Conservation (phyloP, 1,140 invertebrate genomes). For the Sinella curviseta region DNA sequence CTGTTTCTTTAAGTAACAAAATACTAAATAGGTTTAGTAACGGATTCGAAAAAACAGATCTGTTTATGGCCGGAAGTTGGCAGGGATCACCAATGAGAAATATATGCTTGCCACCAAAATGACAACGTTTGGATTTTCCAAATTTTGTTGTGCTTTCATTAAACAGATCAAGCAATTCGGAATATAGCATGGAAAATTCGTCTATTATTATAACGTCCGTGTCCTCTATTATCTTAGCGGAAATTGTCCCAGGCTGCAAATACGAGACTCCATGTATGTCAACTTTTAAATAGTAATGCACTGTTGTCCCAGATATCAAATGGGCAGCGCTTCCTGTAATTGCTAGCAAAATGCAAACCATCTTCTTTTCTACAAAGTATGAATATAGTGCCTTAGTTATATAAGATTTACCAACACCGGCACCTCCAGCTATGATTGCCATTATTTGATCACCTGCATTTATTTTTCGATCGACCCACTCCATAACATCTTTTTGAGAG, state of each 20-base stretch:
- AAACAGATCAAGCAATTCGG: not conserved
- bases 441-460: not conserved
- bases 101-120: not conserved
- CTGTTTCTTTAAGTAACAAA: constrained; percentile 2
- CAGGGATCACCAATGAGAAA: not conserved
- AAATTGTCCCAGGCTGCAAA: not conserved
- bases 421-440: not conserved
- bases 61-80: not conserved
- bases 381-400: constrained; percentile 6
- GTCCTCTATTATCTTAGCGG: not conserved
- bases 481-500: not conserved
- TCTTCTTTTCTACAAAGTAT: not conserved
- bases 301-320: not conserved
- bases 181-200: not conserved
- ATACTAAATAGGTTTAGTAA: not conserved
- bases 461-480: not conserved
- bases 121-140: not conserved
- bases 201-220: not conserved
- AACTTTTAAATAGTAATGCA: constrained; percentile 1
- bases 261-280: not conserved
- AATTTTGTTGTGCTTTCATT: not conserved
- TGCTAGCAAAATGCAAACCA: not conserved
- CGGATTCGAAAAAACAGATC: not conserved
- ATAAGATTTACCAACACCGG: constrained; percentile 1
- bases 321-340: not conserved